Percentiles rank a stretch among this genome's conserved stretches.
Evolutionary conservation across 92 coral and sea anemone genomes (phyloP).

Genomic region (Bergia puertoricense): DNA sequence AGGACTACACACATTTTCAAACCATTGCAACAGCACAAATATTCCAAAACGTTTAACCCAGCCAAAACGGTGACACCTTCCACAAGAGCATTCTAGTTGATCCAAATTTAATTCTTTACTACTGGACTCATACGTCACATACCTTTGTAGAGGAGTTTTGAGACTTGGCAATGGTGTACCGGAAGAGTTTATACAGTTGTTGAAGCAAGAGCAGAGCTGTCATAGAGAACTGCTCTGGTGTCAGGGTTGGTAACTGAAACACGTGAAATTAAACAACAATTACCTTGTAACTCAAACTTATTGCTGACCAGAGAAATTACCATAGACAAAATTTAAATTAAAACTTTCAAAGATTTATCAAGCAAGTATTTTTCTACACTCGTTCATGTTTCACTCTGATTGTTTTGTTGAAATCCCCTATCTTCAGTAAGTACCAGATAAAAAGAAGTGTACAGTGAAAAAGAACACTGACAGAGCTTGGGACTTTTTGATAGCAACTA

Average conservation of each 20-base stretch:
- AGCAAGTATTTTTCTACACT: too few relatives aligned
- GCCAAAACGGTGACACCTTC: neutral
- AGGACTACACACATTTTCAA: neutral
- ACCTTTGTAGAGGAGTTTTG: conserved; percentile 59
- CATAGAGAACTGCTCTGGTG: conserved; percentile 89
- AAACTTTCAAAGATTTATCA: too few relatives aligned
- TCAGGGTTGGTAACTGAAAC: conserved; percentile 81
- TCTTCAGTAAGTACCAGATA: too few relatives aligned
- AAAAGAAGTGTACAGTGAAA: too few relatives aligned
- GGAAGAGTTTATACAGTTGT: conserved; percentile 87
- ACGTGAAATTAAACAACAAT: neutral
- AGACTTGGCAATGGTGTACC: conserved; percentile 64
- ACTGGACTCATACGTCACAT: neutral
- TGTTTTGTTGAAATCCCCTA: too few relatives aligned
- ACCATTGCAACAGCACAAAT: neutral
- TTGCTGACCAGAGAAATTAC: too few relatives aligned
- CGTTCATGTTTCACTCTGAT: too few relatives aligned
- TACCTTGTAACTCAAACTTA: too few relatives aligned
- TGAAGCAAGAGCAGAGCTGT: conserved; percentile 90
- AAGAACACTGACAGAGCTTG: too few relatives aligned
- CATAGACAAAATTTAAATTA: too few relatives aligned
- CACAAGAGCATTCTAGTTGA: neutral
- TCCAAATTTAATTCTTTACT: neutral
- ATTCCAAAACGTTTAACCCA: neutral
- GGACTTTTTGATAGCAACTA: too few relatives aligned